Percentiles rank a stretch among this genome's conserved stretches.
These are phyloP conservation scores for Aphidius colemani DNA, from an alignment of 2,888 invertebrate genomes.

Conservation along the genomic window DNA sequence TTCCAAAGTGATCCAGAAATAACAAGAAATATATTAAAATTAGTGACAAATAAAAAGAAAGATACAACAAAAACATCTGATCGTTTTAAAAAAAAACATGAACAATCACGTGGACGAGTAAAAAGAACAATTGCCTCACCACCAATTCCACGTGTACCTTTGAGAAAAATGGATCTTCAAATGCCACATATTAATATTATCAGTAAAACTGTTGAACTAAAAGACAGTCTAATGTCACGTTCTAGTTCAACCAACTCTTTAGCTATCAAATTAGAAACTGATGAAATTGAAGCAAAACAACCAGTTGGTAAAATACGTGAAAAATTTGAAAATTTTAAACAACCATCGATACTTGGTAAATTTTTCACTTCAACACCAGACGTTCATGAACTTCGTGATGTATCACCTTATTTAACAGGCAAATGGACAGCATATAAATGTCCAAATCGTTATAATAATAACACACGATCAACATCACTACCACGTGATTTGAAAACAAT, in stretches of 20 bases:
- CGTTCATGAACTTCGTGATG: conserved; percentile 75
- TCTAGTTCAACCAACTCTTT: conserved; percentile 38
- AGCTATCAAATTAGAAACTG: conserved; percentile 52
- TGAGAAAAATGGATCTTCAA: conserved; percentile 72
- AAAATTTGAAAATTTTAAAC: conserved; percentile 67
- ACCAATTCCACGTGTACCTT: conserved; percentile 66
- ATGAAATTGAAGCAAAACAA: conserved; percentile 53
- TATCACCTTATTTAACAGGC: conserved; percentile 78
- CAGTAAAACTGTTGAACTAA: conserved; percentile 77
- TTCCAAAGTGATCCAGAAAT: conserved; percentile 83
- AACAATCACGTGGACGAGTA: conserved; percentile 63
- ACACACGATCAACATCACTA: conserved; percentile 68
- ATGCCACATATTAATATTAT: conserved; percentile 92
- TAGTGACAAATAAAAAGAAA: conserved; percentile 59
- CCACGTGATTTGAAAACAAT: conserved; percentile 51
- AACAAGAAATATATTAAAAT: conserved; percentile 65
- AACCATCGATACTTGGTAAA: conserved; percentile 71
- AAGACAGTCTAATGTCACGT: conserved; percentile 38
- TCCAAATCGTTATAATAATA: conserved; percentile 70
- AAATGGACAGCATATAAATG: conserved; percentile 82
- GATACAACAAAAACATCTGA: conserved; percentile 64
- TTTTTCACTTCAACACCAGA: conserved; percentile 83
- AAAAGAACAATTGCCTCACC: conserved; percentile 65
- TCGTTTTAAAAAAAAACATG: conserved; percentile 68
- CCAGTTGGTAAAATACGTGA: conserved; percentile 76